These are phyloP conservation scores for Hemibagrus wyckioides DNA, from an alignment of 2,113 vertebrate genomes.

Conservation along the genomic window DNA sequence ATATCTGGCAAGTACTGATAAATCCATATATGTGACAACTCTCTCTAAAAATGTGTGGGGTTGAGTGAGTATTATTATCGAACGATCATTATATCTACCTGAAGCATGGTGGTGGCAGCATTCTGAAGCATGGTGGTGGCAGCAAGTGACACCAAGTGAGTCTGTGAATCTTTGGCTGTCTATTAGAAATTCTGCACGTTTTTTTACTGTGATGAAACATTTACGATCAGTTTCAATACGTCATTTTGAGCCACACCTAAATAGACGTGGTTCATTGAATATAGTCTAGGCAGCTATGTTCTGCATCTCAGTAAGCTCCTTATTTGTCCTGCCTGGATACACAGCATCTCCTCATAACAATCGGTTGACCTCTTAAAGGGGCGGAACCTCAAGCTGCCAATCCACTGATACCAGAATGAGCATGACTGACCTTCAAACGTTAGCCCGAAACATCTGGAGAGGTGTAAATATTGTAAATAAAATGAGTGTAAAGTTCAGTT, in stretches of 20 bases:
- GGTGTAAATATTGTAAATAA: background rate
- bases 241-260: background rate
- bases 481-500: background rate
- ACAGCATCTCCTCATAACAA: background rate
- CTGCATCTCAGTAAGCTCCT: background rate
- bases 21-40: background rate
- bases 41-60: background rate
- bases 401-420: background rate
- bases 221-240: too few relatives aligned
- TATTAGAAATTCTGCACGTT: background rate
- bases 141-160: background rate
- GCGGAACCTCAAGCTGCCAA: background rate
- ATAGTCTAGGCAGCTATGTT: background rate
- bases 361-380: background rate
- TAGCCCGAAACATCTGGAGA: background rate
- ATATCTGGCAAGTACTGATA: background rate
- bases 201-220: background rate
- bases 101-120: too few relatives aligned
- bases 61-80: too few relatives aligned
- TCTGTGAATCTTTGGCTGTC: background rate
- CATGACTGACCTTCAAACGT: background rate
- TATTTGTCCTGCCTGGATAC: background rate
- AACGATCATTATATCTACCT: too few relatives aligned
- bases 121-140: too few relatives aligned
- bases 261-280: background rate